Evolutionary conservation across 2,113 vertebrate genomes (phyloP), one percentile per base, ranked within the genome.

Genomic region (Seriola quinqueradiata): DNA sequence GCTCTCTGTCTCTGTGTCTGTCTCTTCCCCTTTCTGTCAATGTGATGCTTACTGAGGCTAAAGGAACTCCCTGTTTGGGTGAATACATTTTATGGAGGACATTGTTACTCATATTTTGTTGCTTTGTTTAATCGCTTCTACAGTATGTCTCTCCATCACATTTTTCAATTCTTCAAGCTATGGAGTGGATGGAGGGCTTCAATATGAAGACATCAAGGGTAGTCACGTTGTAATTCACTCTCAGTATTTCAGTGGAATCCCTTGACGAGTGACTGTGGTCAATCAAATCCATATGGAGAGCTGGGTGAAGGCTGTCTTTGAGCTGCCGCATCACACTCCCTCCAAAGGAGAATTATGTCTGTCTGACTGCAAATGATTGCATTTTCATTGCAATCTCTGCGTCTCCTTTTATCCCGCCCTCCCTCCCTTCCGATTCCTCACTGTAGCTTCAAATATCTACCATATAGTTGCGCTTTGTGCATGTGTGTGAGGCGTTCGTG

Each of bases 341-440:
- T 89, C 79, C 76, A 84, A 88, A 91, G 75, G 81, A 84, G 90
- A 91, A 93, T 82, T 86, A 90, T 73, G 89, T 93, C 88, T 82
- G 80, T 92, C 85, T 79, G 78, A 92, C 82, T 80, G 90, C 90
- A 93, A 90, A 93, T 91, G 89, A 91, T 90, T 93, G 89, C 78
- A 84, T 94, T 94, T 93, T 92, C 87, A 89, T 81, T 90, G 86
- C 87, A 84, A 89, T 93, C 87, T 87, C 73, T 71, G 58, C 44
- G 48, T 86, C 79, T 88, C 69, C 88, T 92, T 92, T 93, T 84
- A 94, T 92, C 85, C 83, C 3, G 25, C 28, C 46, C 68, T 63
- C 42, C 67, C 81, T 70, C 84, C 72, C 57, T 60, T 87, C 68
- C 60, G 0, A 70, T 86, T 89, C 75, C 83, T 92, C 67, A 50